phyloP scores from a whole-genome alignment of 2,113 vertebrate species.

The Centrocercus urophasianus region DNA sequence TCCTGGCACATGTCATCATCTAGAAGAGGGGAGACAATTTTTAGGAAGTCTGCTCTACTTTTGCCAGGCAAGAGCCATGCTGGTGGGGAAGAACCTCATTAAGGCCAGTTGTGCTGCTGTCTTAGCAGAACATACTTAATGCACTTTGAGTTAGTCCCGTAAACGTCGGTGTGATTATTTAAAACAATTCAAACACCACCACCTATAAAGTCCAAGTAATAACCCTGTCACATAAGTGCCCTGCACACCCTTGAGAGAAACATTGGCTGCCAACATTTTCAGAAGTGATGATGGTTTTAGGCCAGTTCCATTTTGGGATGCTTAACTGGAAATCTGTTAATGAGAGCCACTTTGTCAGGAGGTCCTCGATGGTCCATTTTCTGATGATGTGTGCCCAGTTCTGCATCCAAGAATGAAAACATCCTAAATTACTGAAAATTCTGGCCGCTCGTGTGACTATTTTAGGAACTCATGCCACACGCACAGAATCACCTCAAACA shows the following conservation, averaged over 20 bases:
- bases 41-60: slow-evolving; percentile 18
- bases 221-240: background rate
- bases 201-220: slow-evolving; percentile 10
- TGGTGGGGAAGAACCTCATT: slow-evolving; percentile 14
- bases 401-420: slow-evolving; percentile 39
- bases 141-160: background rate
- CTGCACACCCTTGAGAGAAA: slow-evolving; percentile 8
- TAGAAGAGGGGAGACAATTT: background rate
- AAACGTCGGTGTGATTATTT: slow-evolving; percentile 23
- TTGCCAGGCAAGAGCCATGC: background rate
- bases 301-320: slow-evolving; percentile 47
- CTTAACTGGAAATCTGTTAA: slow-evolving; percentile 5
- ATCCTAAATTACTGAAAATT: slow-evolving; percentile 24
- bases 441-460: slow-evolving; percentile 17
- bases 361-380: slow-evolving; percentile 21
- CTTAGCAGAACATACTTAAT: slow-evolving; percentile 14
- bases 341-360: slow-evolving; percentile 50
- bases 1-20: background rate
- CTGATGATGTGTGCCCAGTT: slow-evolving; percentile 36
- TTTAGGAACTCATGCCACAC: slow-evolving; percentile 4
- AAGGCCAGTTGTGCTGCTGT: background rate
- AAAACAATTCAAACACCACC: slow-evolving; percentile 17
- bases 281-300: slow-evolving; percentile 40
- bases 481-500: background rate
- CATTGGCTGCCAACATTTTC: background rate